These are phyloP conservation scores for Pharmacophagus antenor DNA, from an alignment of 2,888 invertebrate genomes.

Conservation along the genomic window DNA sequence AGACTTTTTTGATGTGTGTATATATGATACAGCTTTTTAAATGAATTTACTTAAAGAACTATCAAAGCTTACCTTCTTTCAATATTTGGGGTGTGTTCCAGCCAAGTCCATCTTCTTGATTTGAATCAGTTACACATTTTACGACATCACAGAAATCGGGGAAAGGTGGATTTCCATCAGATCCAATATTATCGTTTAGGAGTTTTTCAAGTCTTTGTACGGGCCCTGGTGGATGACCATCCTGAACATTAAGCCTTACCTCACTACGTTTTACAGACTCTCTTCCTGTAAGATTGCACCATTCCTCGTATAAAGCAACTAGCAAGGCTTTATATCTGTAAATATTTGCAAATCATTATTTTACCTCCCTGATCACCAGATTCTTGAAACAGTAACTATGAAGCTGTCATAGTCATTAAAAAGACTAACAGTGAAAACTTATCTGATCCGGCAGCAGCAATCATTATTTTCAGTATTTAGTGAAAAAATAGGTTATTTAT, in stretches of 20 bases:
- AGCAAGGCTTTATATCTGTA: conserved; percentile 52
- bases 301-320: conserved; percentile 47
- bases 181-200: conserved; percentile 51
- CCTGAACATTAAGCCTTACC: conserved; percentile 45
- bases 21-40: too few species aligned
- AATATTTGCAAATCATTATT: conserved; percentile 22
- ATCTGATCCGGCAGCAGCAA: too few species aligned
- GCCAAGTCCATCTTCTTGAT: conserved; percentile 42
- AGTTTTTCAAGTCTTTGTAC: conserved; percentile 50
- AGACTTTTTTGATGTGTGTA: too few species aligned
- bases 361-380: too few species aligned
- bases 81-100: conserved; percentile 44
- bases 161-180: conserved; percentile 51
- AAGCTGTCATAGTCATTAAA: too few species aligned
- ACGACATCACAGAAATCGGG: conserved; percentile 77
- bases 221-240: conserved; percentile 55
- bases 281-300: conserved; percentile 48
- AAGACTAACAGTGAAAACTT: too few species aligned
- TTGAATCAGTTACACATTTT: conserved; percentile 50
- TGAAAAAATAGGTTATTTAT: background rate
- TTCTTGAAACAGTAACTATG: too few species aligned
- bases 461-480: too few species aligned
- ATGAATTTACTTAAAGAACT: background rate
- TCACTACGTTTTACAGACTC: conserved; percentile 44
- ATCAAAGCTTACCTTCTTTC: conserved; percentile 1